These are phyloP conservation scores for Acanthornis magna DNA, from an alignment of 2,797 vertebrate species.

Conservation along the genomic window DNA sequence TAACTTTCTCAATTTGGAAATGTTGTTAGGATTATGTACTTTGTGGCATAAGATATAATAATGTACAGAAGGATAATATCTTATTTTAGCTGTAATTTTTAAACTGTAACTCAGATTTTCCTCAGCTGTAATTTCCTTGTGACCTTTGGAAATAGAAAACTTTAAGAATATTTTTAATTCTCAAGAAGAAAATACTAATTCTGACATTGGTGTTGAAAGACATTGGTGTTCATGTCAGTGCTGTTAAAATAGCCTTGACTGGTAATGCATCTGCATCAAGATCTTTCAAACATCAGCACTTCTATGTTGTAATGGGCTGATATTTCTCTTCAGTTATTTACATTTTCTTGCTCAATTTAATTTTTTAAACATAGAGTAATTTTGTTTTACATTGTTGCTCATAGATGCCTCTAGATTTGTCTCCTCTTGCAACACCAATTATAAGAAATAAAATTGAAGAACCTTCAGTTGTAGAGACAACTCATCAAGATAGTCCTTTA, in stretches of 20 bases:
- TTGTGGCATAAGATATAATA: not conserved
- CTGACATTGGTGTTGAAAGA: not conserved
- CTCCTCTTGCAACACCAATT: constrained; percentile 93
- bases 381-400: not conserved
- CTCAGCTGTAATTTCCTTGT: not conserved
- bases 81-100: not conserved
- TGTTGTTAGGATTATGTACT: not conserved
- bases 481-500: constrained; percentile 93
- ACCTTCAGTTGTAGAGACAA: constrained; percentile 83
- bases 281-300: not conserved
- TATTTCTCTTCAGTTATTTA: not conserved
- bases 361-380: not conserved
- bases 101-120: not conserved
- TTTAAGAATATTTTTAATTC: not conserved
- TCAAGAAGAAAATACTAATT: not conserved
- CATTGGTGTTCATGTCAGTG: not conserved
- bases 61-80: not conserved
- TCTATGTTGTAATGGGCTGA: not conserved
- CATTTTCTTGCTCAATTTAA: not conserved
- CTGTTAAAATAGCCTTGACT: not conserved
- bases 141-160: not conserved
- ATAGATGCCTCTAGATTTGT: constrained; percentile 96
- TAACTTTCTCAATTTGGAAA: not conserved
- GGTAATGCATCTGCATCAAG: not conserved
- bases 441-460: constrained; percentile 95